Percentiles rank a stretch among this genome's conserved stretches.
These are phyloP conservation scores for Arctia plantaginis DNA, from an alignment of 2,888 invertebrate genomes.

Conservation along the genomic window DNA sequence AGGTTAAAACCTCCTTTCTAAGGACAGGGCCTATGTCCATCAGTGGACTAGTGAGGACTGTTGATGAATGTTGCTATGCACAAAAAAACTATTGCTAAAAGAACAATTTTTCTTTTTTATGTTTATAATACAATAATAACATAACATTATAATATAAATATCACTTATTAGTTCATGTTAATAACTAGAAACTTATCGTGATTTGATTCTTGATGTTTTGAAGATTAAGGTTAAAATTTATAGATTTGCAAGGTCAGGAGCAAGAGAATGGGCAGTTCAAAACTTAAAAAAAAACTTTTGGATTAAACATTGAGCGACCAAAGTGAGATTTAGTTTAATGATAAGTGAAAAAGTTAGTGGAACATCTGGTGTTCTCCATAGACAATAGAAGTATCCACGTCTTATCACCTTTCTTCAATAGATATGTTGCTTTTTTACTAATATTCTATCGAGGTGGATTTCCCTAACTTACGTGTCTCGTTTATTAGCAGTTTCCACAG, in stretches of 20 bases:
- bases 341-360: background rate
- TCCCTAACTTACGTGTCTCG: background rate
- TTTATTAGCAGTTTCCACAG: background rate
- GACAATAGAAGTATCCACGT: background rate
- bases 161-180: slow-evolving; percentile 12
- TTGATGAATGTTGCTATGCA: background rate
- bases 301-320: background rate
- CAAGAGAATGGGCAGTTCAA: background rate
- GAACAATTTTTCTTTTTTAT: too few species aligned
- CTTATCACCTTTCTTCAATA: background rate
- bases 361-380: background rate
- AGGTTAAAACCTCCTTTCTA: too few species aligned
- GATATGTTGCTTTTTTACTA: background rate
- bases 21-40: too few species aligned
- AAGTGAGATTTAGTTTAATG: background rate
- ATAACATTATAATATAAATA: slow-evolving; percentile 11
- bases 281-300: background rate
- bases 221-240: background rate
- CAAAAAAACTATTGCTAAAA: background rate
- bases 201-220: background rate
- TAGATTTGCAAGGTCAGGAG: background rate
- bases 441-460: background rate
- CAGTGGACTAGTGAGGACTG: too few species aligned
- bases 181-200: background rate
- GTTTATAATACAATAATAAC: background rate